Percentiles rank a stretch among this genome's conserved stretches.
phyloP scores from a whole-genome alignment of 2,888 invertebrate genomes.

The Metopia argyrocephala region DNA sequence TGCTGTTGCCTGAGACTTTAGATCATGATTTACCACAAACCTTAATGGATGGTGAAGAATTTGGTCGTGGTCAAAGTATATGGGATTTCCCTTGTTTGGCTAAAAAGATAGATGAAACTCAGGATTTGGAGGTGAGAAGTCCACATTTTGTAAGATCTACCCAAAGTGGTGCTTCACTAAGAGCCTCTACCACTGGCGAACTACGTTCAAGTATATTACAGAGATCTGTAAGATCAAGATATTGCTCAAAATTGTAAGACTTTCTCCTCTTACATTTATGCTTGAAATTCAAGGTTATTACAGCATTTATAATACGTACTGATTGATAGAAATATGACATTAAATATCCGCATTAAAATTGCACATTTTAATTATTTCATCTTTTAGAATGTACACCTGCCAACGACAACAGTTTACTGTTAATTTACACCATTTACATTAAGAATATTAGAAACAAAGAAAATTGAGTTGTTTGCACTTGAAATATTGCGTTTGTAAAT shows the following conservation, averaged over 20 bases:
- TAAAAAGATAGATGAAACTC: constrained; percentile 80
- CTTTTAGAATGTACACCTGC: neutral
- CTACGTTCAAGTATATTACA: constrained; percentile 82
- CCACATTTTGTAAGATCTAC: constrained; percentile 75
- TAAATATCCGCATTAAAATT: too few species aligned
- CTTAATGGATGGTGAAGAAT: constrained; percentile 90
- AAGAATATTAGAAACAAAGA: neutral
- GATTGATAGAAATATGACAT: too few species aligned
- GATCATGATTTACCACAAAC: constrained; percentile 92
- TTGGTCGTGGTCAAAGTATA: constrained; percentile 88
- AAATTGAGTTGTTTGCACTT: neutral
- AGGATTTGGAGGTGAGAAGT: constrained; percentile 70
- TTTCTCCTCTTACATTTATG: neutral
- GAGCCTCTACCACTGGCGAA: constrained; percentile 83
- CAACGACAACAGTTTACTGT: neutral
- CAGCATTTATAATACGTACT: too few species aligned
- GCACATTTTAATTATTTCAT: neutral
- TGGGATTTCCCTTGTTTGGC: constrained; percentile 89
- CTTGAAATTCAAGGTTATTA: neutral
- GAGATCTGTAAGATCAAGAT: constrained; percentile 80
- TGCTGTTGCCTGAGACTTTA: constrained; percentile 91
- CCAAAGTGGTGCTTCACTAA: constrained; percentile 80
- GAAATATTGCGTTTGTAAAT: too few species aligned
- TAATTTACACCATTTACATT: neutral
- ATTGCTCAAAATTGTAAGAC: constrained; percentile 75